Percentiles rank a stretch among this genome's conserved stretches.
Conservation (phyloP, 1,140 invertebrate species). For the Nomia melanderi region DNA sequence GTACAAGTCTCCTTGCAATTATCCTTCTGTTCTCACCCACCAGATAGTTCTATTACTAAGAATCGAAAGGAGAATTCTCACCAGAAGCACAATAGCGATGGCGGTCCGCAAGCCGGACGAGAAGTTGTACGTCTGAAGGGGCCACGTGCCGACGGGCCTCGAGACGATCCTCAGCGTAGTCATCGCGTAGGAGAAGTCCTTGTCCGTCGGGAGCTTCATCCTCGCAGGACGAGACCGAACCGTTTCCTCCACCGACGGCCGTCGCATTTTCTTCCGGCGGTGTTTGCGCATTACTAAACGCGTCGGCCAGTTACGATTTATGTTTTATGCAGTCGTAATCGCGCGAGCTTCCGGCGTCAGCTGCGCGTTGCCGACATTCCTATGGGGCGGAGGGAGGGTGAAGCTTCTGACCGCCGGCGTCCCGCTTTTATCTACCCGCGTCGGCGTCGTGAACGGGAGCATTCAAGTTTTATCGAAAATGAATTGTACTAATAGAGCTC, state of each 20-base stretch:
- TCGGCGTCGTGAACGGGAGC: too few relatives aligned
- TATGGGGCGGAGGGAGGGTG: too few relatives aligned
- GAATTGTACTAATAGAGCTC: too few relatives aligned
- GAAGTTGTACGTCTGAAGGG: conserved; percentile 21
- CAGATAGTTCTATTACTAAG: too few relatives aligned
- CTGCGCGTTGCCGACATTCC: neutral
- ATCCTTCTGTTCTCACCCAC: too few relatives aligned
- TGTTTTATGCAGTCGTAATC: conserved; percentile 15
- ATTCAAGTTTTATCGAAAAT: too few relatives aligned
- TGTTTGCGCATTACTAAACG: neutral
- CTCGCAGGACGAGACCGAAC: neutral
- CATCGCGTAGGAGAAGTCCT: conserved; percentile 41
- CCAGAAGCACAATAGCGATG: neutral
- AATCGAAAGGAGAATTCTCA: neutral
- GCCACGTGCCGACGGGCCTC: conserved; percentile 53
- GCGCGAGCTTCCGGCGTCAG: neutral
- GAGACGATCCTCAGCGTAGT: conserved; percentile 30
- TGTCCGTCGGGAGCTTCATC: conserved; percentile 6
- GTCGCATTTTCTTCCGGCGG: too few relatives aligned
- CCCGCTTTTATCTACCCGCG: too few relatives aligned
- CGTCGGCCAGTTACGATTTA: neutral
- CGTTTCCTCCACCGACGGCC: too few relatives aligned
- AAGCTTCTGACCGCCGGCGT: neutral
- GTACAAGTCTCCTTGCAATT: too few relatives aligned
- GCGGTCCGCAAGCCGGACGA: conserved; percentile 8